Conservation (phyloP, 2,888 invertebrate species). For the Tenthredo amoena region DNA sequence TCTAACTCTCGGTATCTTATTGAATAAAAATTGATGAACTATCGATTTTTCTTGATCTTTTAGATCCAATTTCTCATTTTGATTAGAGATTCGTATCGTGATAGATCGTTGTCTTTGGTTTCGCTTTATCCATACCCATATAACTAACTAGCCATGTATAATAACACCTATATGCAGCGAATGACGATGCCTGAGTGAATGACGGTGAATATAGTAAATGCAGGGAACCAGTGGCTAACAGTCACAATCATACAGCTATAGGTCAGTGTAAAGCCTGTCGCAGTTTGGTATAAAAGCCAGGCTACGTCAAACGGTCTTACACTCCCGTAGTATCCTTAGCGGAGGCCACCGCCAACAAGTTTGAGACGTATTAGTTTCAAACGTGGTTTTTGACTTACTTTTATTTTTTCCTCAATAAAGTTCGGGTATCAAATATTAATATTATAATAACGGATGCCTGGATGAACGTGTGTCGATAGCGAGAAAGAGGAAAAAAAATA, state of each 20-base stretch:
- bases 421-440: too few species aligned
- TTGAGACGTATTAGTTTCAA: background rate
- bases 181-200: constrained; percentile 13
- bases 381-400: background rate
- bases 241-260: constrained; percentile 4
- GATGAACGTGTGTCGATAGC: background rate
- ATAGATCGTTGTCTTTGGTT: background rate
- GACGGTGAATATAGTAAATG: background rate
- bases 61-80: background rate
- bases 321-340: constrained; percentile 65
- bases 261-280: constrained; percentile 34
- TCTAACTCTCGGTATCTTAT: too few species aligned
- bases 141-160: background rate
- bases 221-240: constrained; percentile 13
- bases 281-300: constrained; percentile 73
- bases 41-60: background rate
- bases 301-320: constrained; percentile 68
- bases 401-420: background rate
- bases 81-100: background rate
- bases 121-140: background rate
- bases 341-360: constrained; percentile 53
- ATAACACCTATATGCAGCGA: background rate
- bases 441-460: background rate
- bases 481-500: background rate
- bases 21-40: too few species aligned